These are phyloP conservation scores for Clupea harengus DNA, from an alignment of 2,113 vertebrate genomes.

Conservation along the genomic window DNA sequence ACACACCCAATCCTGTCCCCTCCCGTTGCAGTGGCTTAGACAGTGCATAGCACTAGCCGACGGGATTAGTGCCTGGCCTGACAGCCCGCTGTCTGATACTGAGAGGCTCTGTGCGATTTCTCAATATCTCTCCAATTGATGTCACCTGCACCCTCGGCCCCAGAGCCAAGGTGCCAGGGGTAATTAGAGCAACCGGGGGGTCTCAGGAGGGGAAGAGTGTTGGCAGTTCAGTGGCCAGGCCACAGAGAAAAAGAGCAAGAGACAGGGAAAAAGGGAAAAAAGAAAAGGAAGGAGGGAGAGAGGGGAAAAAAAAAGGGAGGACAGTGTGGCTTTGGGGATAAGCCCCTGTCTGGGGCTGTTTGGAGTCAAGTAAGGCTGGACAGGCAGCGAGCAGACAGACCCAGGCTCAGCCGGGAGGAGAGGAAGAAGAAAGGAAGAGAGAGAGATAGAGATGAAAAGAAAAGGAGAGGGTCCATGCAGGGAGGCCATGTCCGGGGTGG, in stretches of 20 bases:
- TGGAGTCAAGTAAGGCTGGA: constrained; percentile 36
- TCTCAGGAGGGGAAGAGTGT: constrained; percentile 56
- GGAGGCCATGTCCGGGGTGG: constrained; percentile 47
- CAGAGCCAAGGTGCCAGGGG: constrained; percentile 68
- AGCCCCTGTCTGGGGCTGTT: constrained; percentile 17
- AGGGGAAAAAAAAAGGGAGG: background rate
- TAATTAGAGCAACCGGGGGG: constrained; percentile 68
- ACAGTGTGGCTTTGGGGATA: constrained; percentile 22
- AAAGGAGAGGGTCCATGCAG: constrained; percentile 8
- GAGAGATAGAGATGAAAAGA: background rate
- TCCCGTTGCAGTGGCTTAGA: constrained; percentile 43
- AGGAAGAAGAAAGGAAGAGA: constrained; percentile 41
- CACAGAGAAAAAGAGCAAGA: constrained; percentile 26
- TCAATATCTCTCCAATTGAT: constrained; percentile 53
- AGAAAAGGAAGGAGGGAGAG: background rate
- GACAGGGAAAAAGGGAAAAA: constrained; percentile 41
- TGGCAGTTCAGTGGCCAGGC: constrained; percentile 60
- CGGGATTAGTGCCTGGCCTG: constrained; percentile 53
- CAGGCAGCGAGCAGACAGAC: constrained; percentile 1
- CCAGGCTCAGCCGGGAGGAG: constrained; percentile 20
- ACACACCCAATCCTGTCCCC: constrained; percentile 20
- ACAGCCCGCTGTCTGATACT: constrained; percentile 52
- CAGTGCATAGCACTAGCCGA: constrained; percentile 46
- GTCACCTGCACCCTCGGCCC: constrained; percentile 68
- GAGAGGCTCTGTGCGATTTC: constrained; percentile 44